Base-by-base conservation (phyloP, 1,140 invertebrate genomes). In the Atta cephalotes region DNA sequence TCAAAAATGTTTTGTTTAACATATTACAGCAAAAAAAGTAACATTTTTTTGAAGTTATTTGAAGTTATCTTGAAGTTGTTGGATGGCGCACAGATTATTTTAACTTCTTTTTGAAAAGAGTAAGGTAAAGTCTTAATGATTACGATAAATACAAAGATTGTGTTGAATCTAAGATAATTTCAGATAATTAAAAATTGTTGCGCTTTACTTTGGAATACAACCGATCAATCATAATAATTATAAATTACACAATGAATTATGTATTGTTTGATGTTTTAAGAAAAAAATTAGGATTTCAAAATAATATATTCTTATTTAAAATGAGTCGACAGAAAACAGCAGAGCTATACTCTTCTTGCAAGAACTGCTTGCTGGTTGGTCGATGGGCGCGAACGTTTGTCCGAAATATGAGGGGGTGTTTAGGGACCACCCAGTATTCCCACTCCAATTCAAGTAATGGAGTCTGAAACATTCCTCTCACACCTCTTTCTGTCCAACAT, bases 391-490 rank as follows among this genome's bases (percentile, higher is more conserved):
- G 87, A 90, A 90, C 89, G 87, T 94, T 92, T 90, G 90, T 93
- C 91, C 91, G 86, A 94, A 94, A 93, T 94, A 93, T 92, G 91
- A 92, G 88, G 88, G 87, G 90, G 88, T 90, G 93, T 89, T 92
- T 86, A 90, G 94, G 93, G 93, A 93, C 90, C 89, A 80, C 76
- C 76, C 81, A 58, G 79, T 94, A 94, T 93, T 94, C 92, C 94
- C 93, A 93, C 89, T 93, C 87, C 93, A 94, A 94, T 94, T 93
- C 91, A 81, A 93, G 93, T 93, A 93, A 94, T 93, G 92, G 93
- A 94, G 92, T 92, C 93, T 92, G 92, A 94, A 94, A 94, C 93
- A 93, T 93, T 92, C 81, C 89, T 88, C 92, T 90, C 87, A 88
- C 76, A 51, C 45, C 7, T n/a, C 14, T 5, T 74, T 62, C 58